Evolutionary conservation across 2,888 invertebrate species (phyloP).

Genomic region (Ganaspis brasiliensis): DNA sequence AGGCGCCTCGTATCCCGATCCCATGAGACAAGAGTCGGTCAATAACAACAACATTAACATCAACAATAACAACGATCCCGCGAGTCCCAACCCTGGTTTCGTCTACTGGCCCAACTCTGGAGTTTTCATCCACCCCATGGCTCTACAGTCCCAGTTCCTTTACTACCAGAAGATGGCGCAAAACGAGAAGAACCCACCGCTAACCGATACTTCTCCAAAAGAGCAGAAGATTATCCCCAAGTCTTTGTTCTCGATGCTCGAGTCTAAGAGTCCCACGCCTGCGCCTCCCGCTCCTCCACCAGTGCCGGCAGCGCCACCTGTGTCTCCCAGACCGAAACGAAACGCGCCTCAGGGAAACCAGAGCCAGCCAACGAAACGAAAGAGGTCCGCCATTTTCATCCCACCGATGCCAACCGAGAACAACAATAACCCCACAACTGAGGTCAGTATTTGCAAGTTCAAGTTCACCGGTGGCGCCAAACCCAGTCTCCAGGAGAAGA

Average conservation of each 20-base stretch:
- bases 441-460: conserved; percentile 95
- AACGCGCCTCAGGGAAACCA: conserved; percentile 71
- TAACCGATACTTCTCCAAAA: conserved; percentile 73
- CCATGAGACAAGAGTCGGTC: conserved; percentile 49
- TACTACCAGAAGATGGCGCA: conserved; percentile 89
- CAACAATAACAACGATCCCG: conserved; percentile 78
- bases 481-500: conserved; percentile 94
- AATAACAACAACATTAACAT: conserved; percentile 78
- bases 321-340: conserved; percentile 81
- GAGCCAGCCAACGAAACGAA: conserved; percentile 85
- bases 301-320: conserved; percentile 55
- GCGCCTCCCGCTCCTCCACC: conserved; percentile 44
- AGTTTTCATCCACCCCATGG: conserved; percentile 88
- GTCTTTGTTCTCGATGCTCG: conserved; percentile 77
- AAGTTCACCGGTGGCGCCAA: conserved; percentile 96
- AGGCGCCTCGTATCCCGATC: conserved; percentile 55
- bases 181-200: conserved; percentile 74
- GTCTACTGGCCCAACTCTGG: conserved; percentile 88
- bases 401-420: conserved; percentile 90
- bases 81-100: conserved; percentile 81
- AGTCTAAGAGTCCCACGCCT: conserved; percentile 54
- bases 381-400: conserved; percentile 92
- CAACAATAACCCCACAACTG: conserved; percentile 89
- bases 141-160: conserved; percentile 86
- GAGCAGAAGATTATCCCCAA: conserved; percentile 79